A percentile compares a stretch with the other conserved stretches of the same genome.
Evolutionary conservation across 1,140 invertebrate species (phyloP).

Genomic region (Caenorhabditis latens): DNA sequence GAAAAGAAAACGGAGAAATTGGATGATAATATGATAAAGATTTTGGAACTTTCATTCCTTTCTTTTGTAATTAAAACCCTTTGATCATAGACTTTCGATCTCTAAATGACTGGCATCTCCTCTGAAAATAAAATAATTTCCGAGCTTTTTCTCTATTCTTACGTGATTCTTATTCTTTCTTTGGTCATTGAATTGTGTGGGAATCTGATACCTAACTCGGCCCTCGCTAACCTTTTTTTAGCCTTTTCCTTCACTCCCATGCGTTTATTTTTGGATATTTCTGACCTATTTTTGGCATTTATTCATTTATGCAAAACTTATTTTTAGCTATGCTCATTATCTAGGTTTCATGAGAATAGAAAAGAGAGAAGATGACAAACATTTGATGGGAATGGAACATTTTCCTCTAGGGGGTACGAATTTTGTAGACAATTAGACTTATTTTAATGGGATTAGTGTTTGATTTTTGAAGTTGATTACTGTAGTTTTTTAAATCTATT

Average conservation of each 20-base stretch:
- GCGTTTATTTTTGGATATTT: slow-evolving; percentile 23
- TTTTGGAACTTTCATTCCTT: slow-evolving; percentile 1
- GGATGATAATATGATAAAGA: slow-evolving; percentile 1
- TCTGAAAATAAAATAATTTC: slow-evolving; percentile 2
- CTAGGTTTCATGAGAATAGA: neutral
- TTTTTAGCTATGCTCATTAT: neutral
- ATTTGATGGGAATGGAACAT: neutral
- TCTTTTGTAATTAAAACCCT: neutral
- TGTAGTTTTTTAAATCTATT: neutral
- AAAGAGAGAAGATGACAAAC: neutral
- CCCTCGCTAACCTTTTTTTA: neutral
- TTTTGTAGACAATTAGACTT: neutral
- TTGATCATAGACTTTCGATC: neutral
- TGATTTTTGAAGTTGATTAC: neutral
- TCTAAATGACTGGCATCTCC: neutral
- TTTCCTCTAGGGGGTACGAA: neutral
- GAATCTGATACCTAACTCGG: slow-evolving; percentile 34
- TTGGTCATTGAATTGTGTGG: slow-evolving; percentile 47
- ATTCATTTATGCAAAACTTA: slow-evolving; percentile 10
- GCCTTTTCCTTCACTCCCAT: neutral
- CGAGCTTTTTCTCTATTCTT: neutral
- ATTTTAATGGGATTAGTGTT: slow-evolving; percentile 35
- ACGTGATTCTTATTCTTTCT: neutral
- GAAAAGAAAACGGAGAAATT: neutral
- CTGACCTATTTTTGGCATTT: slow-evolving; percentile 42